phyloP scores from a whole-genome alignment of 2,113 vertebrate species.

The Andinoacara biseriatus region DNA sequence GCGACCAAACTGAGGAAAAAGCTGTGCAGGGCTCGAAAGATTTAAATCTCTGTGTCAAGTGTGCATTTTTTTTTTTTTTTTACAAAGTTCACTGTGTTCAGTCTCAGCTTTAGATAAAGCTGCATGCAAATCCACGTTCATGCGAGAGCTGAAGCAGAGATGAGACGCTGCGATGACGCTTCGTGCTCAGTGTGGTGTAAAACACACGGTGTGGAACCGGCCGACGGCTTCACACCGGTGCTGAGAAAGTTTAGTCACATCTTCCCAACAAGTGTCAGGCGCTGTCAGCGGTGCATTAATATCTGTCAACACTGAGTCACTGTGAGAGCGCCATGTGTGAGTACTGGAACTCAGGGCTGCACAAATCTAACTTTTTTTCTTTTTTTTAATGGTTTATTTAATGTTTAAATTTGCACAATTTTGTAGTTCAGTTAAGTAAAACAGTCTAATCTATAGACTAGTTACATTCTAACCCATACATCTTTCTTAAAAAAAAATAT shows the following conservation, averaged over 20 bases:
- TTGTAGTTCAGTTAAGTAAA: neutral
- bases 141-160: neutral
- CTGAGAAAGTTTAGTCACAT: constrained; percentile 17
- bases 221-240: constrained; percentile 32
- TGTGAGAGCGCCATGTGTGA: neutral
- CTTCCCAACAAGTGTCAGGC: neutral
- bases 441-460: neutral
- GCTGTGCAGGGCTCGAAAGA: neutral
- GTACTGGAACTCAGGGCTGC: neutral
- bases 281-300: neutral
- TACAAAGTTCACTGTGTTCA: neutral
- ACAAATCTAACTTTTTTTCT: neutral
- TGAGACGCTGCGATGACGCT: neutral
- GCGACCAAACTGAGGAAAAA: neutral
- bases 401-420: neutral
- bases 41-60: neutral
- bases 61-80: neutral
- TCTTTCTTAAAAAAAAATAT: no score
- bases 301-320: constrained; percentile 4
- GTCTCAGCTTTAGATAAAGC: neutral
- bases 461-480: neutral
- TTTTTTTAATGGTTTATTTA: neutral
- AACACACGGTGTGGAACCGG: constrained; percentile 16
- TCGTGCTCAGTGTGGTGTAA: constrained; percentile 24
- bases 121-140: neutral